Evolutionary conservation across 2,797 vertebrate genomes (phyloP).

Genomic region (Microctenopoma lineatum): DNA sequence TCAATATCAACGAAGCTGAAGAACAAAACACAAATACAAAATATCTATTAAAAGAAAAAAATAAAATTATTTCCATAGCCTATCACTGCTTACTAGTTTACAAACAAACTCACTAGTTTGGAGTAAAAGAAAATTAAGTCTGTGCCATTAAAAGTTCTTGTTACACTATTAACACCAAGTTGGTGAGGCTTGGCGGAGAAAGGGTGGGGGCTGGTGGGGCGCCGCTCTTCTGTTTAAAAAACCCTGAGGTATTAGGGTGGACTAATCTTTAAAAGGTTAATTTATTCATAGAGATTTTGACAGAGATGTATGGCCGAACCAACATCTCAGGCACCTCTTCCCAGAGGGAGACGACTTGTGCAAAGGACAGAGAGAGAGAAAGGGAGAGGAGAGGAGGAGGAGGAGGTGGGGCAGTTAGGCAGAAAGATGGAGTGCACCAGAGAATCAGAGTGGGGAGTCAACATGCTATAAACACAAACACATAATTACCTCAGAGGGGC

Average conservation of each 20-base stretch:
- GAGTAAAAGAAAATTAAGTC: constrained; percentile 32
- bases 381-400: constrained; percentile 39
- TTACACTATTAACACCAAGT: constrained; percentile 76
- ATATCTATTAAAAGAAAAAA: not conserved
- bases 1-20: not conserved
- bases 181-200: constrained; percentile 79
- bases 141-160: constrained; percentile 78
- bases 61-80: not conserved
- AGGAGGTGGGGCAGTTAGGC: constrained; percentile 41
- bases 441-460: constrained; percentile 79
- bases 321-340: constrained; percentile 90
- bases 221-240: constrained; percentile 91
- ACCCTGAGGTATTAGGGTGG: constrained; percentile 97
- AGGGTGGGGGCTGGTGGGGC: constrained; percentile 70
- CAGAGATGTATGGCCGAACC: constrained; percentile 95
- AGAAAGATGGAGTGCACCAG: constrained; percentile 78
- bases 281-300: constrained; percentile 99
- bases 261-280: constrained; percentile 99
- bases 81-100: not conserved
- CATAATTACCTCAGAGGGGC: constrained; percentile 85
- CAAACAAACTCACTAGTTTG: not conserved
- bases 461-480: constrained; percentile 85
- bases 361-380: constrained; percentile 72
- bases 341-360: constrained; percentile 84
- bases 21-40: not conserved